phyloP scores from a whole-genome alignment of 2,797 vertebrate genomes.

The Sardinella longiceps region DNA sequence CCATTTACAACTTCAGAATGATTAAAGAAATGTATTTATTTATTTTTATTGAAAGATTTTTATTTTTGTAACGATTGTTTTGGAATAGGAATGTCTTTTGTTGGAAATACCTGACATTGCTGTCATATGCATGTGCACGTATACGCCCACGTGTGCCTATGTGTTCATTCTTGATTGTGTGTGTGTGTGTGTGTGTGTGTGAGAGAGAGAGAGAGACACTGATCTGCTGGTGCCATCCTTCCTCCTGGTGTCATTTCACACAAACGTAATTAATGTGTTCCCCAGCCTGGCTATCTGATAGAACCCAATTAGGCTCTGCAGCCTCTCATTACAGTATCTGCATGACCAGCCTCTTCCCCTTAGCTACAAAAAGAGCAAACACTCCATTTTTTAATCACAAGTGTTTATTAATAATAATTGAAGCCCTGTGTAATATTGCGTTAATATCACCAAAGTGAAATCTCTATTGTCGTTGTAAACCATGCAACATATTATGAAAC shows the following conservation, averaged over 20 bases:
- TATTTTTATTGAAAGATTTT: neutral
- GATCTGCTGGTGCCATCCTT: slow-evolving; percentile 30
- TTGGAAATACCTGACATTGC: neutral
- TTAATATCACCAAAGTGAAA: neutral
- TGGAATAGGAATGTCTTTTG: neutral
- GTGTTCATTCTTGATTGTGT: neutral
- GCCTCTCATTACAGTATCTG: slow-evolving; percentile 41
- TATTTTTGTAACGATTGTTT: too few relatives aligned
- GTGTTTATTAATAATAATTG: slow-evolving; percentile 46
- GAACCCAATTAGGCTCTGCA: slow-evolving; percentile 42
- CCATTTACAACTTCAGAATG: neutral
- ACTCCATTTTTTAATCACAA: slow-evolving; percentile 27
- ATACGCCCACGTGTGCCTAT: neutral
- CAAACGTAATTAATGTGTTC: slow-evolving; percentile 47
- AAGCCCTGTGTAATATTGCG: slow-evolving; percentile 26
- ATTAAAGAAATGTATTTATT: neutral
- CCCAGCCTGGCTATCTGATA: slow-evolving; percentile 31
- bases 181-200: slow-evolving; percentile 16
- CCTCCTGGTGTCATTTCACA: slow-evolving; percentile 31
- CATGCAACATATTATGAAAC: neutral
- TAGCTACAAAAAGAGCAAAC: neutral
- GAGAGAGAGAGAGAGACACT: too few relatives aligned
- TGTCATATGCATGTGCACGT: neutral
- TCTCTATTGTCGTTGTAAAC: slow-evolving; percentile 22
- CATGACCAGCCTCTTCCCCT: slow-evolving; percentile 35